Conservation (phyloP, 2,888 invertebrate genomes). For the Stenotaenia linearis region DNA sequence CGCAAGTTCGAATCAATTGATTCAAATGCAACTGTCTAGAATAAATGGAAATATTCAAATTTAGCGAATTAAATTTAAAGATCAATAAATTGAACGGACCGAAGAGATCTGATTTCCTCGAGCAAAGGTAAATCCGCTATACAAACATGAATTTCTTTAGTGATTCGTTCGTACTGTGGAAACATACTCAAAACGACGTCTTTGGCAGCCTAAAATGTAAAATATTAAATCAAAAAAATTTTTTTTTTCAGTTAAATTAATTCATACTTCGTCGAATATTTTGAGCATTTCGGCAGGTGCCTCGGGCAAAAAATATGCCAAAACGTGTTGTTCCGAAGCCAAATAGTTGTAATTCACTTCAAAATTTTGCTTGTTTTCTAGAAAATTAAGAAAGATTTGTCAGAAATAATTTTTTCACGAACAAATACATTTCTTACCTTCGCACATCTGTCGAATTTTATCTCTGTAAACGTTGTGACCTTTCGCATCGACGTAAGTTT, state of each 20-base stretch:
- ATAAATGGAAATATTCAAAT: not conserved
- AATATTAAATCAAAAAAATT: too few species aligned
- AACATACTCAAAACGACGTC: slow-evolving; percentile 84
- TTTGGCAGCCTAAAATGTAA: slow-evolving; percentile 51
- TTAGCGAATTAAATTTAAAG: not conserved
- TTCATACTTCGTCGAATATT: slow-evolving; percentile 79
- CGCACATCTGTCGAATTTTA: slow-evolving; percentile 89
- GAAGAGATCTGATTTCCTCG: slow-evolving; percentile 89
- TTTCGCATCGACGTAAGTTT: slow-evolving; percentile 79
- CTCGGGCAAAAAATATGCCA: slow-evolving; percentile 95
- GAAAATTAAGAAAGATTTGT: too few species aligned
- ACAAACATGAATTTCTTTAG: slow-evolving; percentile 87
- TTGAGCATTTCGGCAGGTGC: slow-evolving; percentile 95
- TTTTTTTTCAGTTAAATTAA: too few species aligned
- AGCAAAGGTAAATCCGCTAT: slow-evolving; percentile 91
- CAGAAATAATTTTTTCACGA: too few species aligned
- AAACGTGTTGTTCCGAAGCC: slow-evolving; percentile 80
- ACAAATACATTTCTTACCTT: slow-evolving; percentile 54
- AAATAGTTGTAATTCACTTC: slow-evolving; percentile 88
- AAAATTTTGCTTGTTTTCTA: slow-evolving; percentile 66
- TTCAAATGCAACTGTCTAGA: slow-evolving; percentile 62
- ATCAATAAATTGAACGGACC: slow-evolving; percentile 48
- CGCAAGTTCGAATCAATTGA: slow-evolving; percentile 85
- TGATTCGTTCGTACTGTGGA: slow-evolving; percentile 91
- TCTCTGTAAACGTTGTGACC: slow-evolving; percentile 86